These are phyloP conservation scores for Hyposmocoma kahamanoa DNA, from an alignment of 1,140 invertebrate genomes.

Conservation along the genomic window DNA sequence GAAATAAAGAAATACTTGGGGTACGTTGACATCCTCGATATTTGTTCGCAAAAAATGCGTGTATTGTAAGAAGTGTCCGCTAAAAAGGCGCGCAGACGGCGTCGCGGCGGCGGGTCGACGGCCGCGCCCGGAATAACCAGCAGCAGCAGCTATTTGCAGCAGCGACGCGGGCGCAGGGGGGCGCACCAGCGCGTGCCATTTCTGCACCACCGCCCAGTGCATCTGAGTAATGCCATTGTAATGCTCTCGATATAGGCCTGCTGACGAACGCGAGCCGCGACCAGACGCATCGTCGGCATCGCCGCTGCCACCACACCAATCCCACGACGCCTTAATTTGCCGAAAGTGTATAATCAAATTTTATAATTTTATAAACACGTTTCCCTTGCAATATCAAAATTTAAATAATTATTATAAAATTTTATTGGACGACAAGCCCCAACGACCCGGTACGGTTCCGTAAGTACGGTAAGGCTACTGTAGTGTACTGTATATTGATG, in stretches of 20 bases:
- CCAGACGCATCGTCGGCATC: slow-evolving; percentile 57
- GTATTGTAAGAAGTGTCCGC: slow-evolving; percentile 59
- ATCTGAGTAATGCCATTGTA: slow-evolving; percentile 73
- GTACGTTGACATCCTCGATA: slow-evolving; percentile 62
- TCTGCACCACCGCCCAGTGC: slow-evolving; percentile 65
- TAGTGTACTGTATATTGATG: slow-evolving; percentile 43
- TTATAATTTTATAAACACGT: too few relatives aligned
- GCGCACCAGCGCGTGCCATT: slow-evolving; percentile 57
- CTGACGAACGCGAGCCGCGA: slow-evolving; percentile 27
- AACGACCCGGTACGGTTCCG: too few relatives aligned
- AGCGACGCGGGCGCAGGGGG: slow-evolving; percentile 43
- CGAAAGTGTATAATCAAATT: too few relatives aligned
- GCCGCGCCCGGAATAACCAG: slow-evolving; percentile 67
- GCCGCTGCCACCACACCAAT: slow-evolving; percentile 8
- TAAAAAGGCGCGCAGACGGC: slow-evolving; percentile 71
- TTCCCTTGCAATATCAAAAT: too few relatives aligned
- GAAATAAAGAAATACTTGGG: too few relatives aligned
- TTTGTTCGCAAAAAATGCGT: slow-evolving; percentile 63
- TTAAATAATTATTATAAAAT: too few relatives aligned
- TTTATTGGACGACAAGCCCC: too few relatives aligned
- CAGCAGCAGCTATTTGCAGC: slow-evolving; percentile 67
- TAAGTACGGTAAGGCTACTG: not conserved
- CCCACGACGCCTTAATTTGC: too few relatives aligned
- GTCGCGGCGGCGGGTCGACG: slow-evolving; percentile 70
- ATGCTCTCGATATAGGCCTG: slow-evolving; percentile 64